Base-by-base conservation (phyloP, 2,888 invertebrate genomes). In the Rhimphoctona megacephalus region DNA sequence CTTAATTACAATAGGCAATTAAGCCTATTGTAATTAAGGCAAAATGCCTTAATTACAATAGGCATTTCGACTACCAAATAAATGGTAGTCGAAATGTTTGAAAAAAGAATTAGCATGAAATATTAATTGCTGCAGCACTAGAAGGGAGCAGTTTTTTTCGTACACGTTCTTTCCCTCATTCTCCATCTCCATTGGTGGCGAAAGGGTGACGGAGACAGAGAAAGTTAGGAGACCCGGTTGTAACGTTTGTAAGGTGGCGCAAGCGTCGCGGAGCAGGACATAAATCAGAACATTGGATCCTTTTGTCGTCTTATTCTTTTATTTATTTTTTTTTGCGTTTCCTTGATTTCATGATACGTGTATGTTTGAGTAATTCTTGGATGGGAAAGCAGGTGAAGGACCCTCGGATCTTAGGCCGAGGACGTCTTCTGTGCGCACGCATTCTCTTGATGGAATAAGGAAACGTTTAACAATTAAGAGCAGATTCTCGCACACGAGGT, bases 391-490 rank as follows among this genome's bases (percentile, higher is more conserved):
- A 83, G 83, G 83, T 81, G 81, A 83, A 86, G 83, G 86, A 83
- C 72, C 80, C 72, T 46, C 79, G 73, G 54, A 70, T 64, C 49
- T 66, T 61, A 61, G 64, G 72, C 70, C 39, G 46, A 86, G 57
- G 82, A 83, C 67, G 54, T 67, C 54, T 67, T 36, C 43, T 76
- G 76, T 80, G 78, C 78, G 77, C 77, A 66, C 36, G 46, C 30
- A 30, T 52, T 79, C 52, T 33, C 36, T 49, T 22, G 61, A 54
- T 14, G 36, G 30, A 46, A 83, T 72, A 83, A 83, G 66, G 82
- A 87, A 85, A 69, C 67, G 77, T 80, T 76, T 79, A 76, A 86
- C 79, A 84, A 84, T 86, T 81, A 73, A 86, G 83, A 84, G 73
- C 81, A 86, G 83, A 77, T 81, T 83, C 66, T 49, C 49, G 69